Evolutionary conservation across 1,140 invertebrate species (phyloP), one percentile per base, ranked within the genome.

Genomic region (Diploscapter pachys): DNA sequence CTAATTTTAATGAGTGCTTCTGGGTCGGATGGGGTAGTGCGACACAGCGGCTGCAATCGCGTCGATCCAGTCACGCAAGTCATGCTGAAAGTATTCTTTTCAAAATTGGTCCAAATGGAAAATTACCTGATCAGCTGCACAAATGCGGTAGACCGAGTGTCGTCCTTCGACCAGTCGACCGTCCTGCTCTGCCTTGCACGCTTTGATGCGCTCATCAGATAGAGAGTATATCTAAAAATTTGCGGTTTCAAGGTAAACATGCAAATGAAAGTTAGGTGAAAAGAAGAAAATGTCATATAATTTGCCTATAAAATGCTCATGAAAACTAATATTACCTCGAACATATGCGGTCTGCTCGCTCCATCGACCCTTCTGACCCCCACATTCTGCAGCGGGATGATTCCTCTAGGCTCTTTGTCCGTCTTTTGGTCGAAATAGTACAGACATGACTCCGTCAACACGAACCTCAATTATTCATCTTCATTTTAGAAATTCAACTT

Each of bases 141-240:
- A 76, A 11, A 76, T 72, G 53, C 70, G 11, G 53, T 76, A 76
- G n/a, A 71, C 61, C 4, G 75, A 76, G 53, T 76, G 75, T 6
- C 69, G n/a, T 61, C 75, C 75, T 50, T 76, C 75, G 61, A 72
- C 69, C 0, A 76, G 54, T 4, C 75, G 69, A 11, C 75, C 75
- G 54, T 71, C 75, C 51, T 76, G 75, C 55, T 76, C 75, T 2
- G 75, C 72, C 57, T 76, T 76, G 53, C 75, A 76, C 5, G 75
- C 75, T 48, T 76, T 76, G 9, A 76, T 76, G 53, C 66, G 61
- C 2, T 73, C 75, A 6, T 76, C 75, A 5, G 68, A 71, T 4
- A 76, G 63, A 2, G 75, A 71, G 64, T 52, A 76, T 9, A 76
- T 76, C 75, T 76, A 57, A 70, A 70, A 70, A 13, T 3, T 67